These are phyloP conservation scores for Forbesichthys papilliferus DNA, from an alignment of 2,113 vertebrate genomes.

Conservation along the genomic window DNA sequence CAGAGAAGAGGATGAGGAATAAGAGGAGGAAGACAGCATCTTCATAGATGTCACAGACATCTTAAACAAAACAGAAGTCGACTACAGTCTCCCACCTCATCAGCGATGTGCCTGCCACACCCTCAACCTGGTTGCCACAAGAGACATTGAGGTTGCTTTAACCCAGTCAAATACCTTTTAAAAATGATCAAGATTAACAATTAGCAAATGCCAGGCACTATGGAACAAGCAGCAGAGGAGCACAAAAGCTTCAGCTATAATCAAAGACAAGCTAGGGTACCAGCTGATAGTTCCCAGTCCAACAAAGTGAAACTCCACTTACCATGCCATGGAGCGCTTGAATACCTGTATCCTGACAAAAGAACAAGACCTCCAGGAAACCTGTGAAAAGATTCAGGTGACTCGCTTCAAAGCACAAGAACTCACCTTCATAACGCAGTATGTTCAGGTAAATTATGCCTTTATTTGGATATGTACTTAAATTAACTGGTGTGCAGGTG, in stretches of 20 bases:
- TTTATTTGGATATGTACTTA: slow-evolving; percentile 1
- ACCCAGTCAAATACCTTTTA: slow-evolving; percentile 7
- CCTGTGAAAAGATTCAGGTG: neutral
- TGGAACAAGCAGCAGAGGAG: slow-evolving; percentile 1
- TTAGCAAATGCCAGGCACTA: slow-evolving; percentile 3
- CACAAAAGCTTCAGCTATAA: neutral
- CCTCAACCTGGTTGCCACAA: slow-evolving; percentile 23
- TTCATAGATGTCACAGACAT: slow-evolving; percentile 25
- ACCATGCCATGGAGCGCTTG: neutral
- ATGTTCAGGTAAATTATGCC: neutral
- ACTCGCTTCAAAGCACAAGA: neutral
- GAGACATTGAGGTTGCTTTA: slow-evolving; percentile 8
- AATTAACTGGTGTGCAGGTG: slow-evolving; percentile 14
- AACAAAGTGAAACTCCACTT: neutral
- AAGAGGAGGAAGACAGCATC: slow-evolving; percentile 12
- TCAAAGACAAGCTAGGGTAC: neutral
- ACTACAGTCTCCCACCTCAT: slow-evolving; percentile 29
- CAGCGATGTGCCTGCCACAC: slow-evolving; percentile 30
- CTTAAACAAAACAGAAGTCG: slow-evolving; percentile 21
- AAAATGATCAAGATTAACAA: neutral
- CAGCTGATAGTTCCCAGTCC: neutral
- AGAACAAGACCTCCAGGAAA: slow-evolving; percentile 4
- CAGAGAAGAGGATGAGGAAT: slow-evolving; percentile 24
- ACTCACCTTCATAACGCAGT: neutral
- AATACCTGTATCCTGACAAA: neutral